Evolutionary conservation across 2,888 invertebrate genomes (phyloP).

Genomic region (Rhogogaster chlorosoma): DNA sequence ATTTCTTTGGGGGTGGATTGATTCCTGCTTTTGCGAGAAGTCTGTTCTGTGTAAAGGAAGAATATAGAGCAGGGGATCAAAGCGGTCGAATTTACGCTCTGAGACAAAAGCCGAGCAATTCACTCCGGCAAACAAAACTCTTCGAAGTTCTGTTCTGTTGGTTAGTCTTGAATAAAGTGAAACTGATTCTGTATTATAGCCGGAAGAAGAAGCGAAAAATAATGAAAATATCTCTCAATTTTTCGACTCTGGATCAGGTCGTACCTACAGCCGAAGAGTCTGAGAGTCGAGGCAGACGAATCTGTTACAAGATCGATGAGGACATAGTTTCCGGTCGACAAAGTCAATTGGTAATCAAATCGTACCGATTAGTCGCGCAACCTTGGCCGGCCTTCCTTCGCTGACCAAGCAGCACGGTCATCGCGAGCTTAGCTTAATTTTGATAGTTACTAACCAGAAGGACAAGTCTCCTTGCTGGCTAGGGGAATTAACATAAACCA

Average conservation of each 20-base stretch:
- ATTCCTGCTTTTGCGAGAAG: neutral
- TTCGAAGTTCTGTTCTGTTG: neutral
- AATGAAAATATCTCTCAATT: neutral
- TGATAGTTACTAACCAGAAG: slow-evolving; percentile 24
- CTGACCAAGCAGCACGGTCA: neutral
- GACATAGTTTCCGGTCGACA: slow-evolving; percentile 32
- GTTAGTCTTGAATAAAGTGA: neutral
- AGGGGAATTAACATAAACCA: slow-evolving; percentile 70
- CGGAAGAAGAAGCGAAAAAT: neutral
- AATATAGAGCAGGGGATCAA: slow-evolving; percentile 10
- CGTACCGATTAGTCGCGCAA: slow-evolving; percentile 35
- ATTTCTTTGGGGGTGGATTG: neutral
- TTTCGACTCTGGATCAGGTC: neutral
- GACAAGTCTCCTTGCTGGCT: slow-evolving; percentile 20
- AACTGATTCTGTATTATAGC: neutral
- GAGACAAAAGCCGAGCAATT: slow-evolving; percentile 34
- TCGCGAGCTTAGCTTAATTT: slow-evolving; percentile 36
- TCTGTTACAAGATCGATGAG: slow-evolving; percentile 14
- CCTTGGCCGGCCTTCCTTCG: slow-evolving; percentile 32
- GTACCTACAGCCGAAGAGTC: neutral
- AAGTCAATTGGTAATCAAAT: slow-evolving; percentile 27
- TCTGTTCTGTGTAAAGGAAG: neutral
- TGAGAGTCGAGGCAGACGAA: neutral
- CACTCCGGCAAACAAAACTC: slow-evolving; percentile 8
- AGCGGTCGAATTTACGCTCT: slow-evolving; percentile 20